These are phyloP conservation scores for Oncorhynchus keta DNA, from an alignment of 2,113 vertebrate genomes.

Conservation along the genomic window DNA sequence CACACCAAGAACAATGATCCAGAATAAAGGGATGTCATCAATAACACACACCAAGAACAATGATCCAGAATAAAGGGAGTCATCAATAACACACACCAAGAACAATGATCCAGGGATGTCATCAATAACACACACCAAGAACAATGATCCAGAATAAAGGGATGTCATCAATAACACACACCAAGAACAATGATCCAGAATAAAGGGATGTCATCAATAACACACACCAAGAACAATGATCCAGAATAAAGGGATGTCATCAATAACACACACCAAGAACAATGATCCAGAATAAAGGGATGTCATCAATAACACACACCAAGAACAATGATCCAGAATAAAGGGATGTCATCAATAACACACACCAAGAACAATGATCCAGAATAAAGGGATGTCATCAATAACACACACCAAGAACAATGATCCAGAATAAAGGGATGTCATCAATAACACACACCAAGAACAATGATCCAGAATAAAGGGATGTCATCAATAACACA, in stretches of 20 bases:
- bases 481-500: slow-evolving; percentile 53
- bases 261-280: slow-evolving; percentile 14
- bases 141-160: slow-evolving; percentile 73
- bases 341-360: slow-evolving; percentile 60
- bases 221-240: slow-evolving; percentile 55
- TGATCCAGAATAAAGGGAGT: slow-evolving; percentile 75
- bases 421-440: slow-evolving; percentile 75
- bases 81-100: slow-evolving; percentile 28
- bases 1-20: no score
- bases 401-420: slow-evolving; percentile 37
- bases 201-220: slow-evolving; percentile 64
- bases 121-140: slow-evolving; percentile 27
- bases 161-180: slow-evolving; percentile 51
- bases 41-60: slow-evolving; percentile 33
- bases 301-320: slow-evolving; percentile 61
- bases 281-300: slow-evolving; percentile 73
- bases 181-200: slow-evolving; percentile 65
- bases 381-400: slow-evolving; percentile 70
- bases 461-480: slow-evolving; percentile 71
- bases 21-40: no score
- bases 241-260: slow-evolving; percentile 73
- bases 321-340: slow-evolving; percentile 68
- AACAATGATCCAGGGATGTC: slow-evolving; percentile 69
- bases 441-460: slow-evolving; percentile 36
- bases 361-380: slow-evolving; percentile 59